Evolutionary conservation across 2,797 vertebrate species (phyloP), one percentile per base, ranked within the genome.

Genomic region (Scolopax bukidnonensis): DNA sequence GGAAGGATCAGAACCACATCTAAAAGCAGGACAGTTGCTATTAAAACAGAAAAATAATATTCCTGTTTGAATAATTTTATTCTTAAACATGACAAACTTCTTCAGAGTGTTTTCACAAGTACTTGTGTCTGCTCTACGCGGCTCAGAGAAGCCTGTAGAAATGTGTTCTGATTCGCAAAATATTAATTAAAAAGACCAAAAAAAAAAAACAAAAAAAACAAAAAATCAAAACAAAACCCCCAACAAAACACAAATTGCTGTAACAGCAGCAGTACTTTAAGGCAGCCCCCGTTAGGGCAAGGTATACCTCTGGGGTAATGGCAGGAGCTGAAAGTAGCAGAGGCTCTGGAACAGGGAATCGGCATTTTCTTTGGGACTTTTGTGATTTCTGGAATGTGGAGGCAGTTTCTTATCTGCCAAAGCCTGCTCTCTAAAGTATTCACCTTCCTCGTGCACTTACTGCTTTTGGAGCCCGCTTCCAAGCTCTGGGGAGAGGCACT

Each of bases 61-160:
- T 93, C 81, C 91, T 96, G 83, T 91, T 96, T 91, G 93, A 93
- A 94, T 94, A 74, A 94, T 95, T 96, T 96, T 95, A 95, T 96
- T 95, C 90, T 94, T 95, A 95, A 96, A 96, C 93, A 93, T 84
- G 93, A 93, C 93, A 96, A 90, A 86, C 65, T 80, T 91, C 74
- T 78, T 95, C 90, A 80, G 77, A 89, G 94, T 85, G 93, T 93
- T 91, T 78, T 45, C 93, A 90, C 87, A 94, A 92, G 68, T 43
- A 94, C 63, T 91, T 88, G 89, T 57, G 91, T 80, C 93, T 92
- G 95, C 93, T 85, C 94, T 84, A 90, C n/a, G 16, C 6, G 65
- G 93, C 96, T 84, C 25, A 28, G 87, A 25, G 88, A 86, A 95
- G 94, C 96, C 93, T 84, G 90, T 70, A 95, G 92, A 84, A 94